Evolutionary conservation across 2,113 vertebrate genomes (phyloP).

Genomic region (Amphiprion ocellaris): DNA sequence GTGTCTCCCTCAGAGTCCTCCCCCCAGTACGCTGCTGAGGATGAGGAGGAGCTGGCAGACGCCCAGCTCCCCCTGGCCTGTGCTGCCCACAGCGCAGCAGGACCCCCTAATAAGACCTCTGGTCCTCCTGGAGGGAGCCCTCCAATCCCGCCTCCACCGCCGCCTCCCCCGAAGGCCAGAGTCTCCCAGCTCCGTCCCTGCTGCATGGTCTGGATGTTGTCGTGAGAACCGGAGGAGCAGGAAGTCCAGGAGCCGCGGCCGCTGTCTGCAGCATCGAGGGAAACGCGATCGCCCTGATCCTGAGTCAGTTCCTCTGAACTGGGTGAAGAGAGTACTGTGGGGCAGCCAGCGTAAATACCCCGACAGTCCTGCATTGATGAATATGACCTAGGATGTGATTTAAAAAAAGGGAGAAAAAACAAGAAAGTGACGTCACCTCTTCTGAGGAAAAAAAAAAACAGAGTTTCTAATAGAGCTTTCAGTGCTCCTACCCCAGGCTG

Average conservation of each 20-base stretch:
- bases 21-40: conserved; percentile 95
- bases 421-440: neutral
- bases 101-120: conserved; percentile 85
- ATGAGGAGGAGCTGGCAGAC: conserved; percentile 86
- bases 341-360: conserved; percentile 89
- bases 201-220: conserved; percentile 98
- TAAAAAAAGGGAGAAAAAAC: neutral
- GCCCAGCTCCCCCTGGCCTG: conserved; percentile 98
- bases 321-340: conserved; percentile 94
- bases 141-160: conserved; percentile 84
- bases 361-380: conserved; percentile 92
- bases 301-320: conserved; percentile 97
- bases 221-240: conserved; percentile 97
- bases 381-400: conserved; percentile 85
- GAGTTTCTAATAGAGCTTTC: neutral
- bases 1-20: conserved; percentile 98
- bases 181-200: conserved; percentile 98
- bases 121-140: conserved; percentile 86
- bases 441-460: neutral
- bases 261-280: conserved; percentile 96
- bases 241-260: conserved; percentile 99
- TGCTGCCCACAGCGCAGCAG: conserved; percentile 90
- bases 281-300: conserved; percentile 96
- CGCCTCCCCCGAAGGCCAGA: conserved; percentile 87
- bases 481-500: conserved; percentile 90